These are phyloP conservation scores for Prunella fulvescens DNA, from an alignment of 2,113 vertebrate species.

Conservation along the genomic window DNA sequence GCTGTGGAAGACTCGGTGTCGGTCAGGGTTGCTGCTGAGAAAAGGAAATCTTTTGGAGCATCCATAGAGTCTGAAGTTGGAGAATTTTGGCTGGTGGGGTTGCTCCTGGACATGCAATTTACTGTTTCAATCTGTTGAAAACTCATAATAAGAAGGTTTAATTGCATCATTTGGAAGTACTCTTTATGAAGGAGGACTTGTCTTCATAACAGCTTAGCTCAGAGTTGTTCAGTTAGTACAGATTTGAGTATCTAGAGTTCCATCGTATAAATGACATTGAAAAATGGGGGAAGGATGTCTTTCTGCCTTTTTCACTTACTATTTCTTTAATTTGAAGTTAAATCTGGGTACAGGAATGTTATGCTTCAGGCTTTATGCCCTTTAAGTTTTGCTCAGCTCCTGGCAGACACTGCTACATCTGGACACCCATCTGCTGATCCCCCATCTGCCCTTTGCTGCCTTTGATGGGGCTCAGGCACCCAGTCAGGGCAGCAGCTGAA, in stretches of 20 bases:
- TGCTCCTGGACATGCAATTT: not conserved
- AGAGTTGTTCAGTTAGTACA: not conserved
- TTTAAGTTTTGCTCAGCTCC: not conserved
- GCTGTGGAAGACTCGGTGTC: accelerated
- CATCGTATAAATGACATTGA: not conserved
- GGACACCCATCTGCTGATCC: not conserved
- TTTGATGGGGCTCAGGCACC: not conserved
- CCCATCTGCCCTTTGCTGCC: not conserved
- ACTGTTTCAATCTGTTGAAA: not conserved
- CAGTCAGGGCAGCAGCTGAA: not conserved
- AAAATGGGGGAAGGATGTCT: not conserved
- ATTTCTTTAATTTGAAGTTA: not conserved
- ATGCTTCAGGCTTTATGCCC: not conserved
- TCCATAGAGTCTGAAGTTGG: not conserved
- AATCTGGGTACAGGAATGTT: not conserved
- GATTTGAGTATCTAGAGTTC: not conserved
- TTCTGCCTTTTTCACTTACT: not conserved
- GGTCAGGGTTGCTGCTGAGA: not conserved
- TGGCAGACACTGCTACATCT: not conserved
- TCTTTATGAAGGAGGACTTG: not conserved
- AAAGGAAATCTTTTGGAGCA: not conserved
- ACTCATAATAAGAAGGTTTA: not conserved
- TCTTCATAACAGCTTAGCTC: not conserved
- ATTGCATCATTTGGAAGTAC: not conserved
- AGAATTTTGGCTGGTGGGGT: not conserved